These are phyloP conservation scores for Macrobrachium rosenbergii DNA, from an alignment of 1,140 invertebrate species.

Conservation along the genomic window DNA sequence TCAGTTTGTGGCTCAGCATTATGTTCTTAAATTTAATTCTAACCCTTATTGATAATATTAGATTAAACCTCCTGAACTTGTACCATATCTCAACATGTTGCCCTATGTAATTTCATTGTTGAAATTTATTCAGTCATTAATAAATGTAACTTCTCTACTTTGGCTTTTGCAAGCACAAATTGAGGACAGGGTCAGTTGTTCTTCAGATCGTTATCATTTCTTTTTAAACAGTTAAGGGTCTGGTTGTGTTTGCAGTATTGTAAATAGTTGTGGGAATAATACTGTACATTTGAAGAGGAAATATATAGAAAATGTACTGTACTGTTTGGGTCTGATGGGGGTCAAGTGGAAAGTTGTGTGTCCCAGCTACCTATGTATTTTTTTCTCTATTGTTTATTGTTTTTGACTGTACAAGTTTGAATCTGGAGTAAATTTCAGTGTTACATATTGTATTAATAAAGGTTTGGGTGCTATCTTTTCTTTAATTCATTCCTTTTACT, in stretches of 20 bases:
- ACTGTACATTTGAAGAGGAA: slow-evolving; percentile 37
- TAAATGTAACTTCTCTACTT: slow-evolving; percentile 1
- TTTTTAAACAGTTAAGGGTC: slow-evolving; percentile 31
- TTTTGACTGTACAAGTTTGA: slow-evolving; percentile 45
- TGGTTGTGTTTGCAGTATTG: slow-evolving; percentile 44
- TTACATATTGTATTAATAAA: slow-evolving; percentile 48
- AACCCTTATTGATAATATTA: neutral
- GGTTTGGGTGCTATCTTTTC: slow-evolving; percentile 33
- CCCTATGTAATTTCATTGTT: too few relatives aligned
- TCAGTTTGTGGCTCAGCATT: slow-evolving; percentile 37
- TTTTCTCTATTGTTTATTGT: slow-evolving; percentile 38
- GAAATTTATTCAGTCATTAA: slow-evolving; percentile 4
- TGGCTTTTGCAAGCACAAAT: slow-evolving; percentile 36
- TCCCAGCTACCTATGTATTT: slow-evolving; percentile 37
- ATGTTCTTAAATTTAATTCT: slow-evolving; percentile 17
- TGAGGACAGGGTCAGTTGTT: slow-evolving; percentile 35
- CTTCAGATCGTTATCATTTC: slow-evolving; percentile 14
- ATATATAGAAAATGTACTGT: slow-evolving; percentile 43
- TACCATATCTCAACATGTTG: too few relatives aligned
- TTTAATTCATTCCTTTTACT: too few relatives aligned
- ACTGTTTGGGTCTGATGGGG: slow-evolving; percentile 28
- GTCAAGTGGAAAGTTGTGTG: slow-evolving; percentile 38
- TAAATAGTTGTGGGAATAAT: slow-evolving; percentile 45
- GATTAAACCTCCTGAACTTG: neutral
- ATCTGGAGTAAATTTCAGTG: slow-evolving; percentile 48